Percentiles rank a stretch among this genome's conserved stretches.
Conservation (phyloP, 2,797 vertebrate species). For the Tadarida brasiliensis region DNA sequence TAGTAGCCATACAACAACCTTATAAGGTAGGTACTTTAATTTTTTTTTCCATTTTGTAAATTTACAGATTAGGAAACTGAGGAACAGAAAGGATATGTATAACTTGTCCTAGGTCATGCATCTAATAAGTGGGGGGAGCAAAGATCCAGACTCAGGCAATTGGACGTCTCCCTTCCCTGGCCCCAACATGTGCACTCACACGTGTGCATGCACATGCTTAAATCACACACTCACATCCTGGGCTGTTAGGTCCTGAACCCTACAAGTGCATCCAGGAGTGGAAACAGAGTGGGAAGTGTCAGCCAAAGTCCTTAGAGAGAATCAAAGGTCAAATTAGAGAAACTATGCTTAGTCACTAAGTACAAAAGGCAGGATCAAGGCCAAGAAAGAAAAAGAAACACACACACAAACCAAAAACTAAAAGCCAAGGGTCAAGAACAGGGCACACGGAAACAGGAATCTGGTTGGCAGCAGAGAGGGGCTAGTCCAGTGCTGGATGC, state of each 20-base stretch:
- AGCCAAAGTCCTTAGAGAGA: conserved; percentile 56
- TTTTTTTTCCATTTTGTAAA: neutral
- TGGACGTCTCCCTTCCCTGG: neutral
- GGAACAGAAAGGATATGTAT: neutral
- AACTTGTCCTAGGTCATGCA: neutral
- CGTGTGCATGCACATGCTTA: neutral
- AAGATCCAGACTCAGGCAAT: neutral
- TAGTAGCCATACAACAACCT: neutral
- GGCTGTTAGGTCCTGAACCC: neutral
- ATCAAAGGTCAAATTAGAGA: conserved; percentile 20
- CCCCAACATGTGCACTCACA: neutral
- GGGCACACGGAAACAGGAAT: conserved; percentile 20
- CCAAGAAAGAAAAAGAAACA: conserved; percentile 29
- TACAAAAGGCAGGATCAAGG: conserved; percentile 23
- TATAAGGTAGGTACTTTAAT: neutral
- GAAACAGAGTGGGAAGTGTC: neutral
- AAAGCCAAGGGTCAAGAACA: conserved; percentile 47
- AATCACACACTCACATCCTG: neutral
- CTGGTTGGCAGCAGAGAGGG: neutral
- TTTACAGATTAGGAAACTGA: neutral
- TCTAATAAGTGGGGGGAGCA: neutral
- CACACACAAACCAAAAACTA: neutral
- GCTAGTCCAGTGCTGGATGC: neutral
- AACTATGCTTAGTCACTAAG: neutral
- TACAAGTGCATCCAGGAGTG: neutral